Evolutionary conservation across 2,888 invertebrate genomes (phyloP), one percentile per base, ranked within the genome.

Genomic region (Mythimna impura): DNA sequence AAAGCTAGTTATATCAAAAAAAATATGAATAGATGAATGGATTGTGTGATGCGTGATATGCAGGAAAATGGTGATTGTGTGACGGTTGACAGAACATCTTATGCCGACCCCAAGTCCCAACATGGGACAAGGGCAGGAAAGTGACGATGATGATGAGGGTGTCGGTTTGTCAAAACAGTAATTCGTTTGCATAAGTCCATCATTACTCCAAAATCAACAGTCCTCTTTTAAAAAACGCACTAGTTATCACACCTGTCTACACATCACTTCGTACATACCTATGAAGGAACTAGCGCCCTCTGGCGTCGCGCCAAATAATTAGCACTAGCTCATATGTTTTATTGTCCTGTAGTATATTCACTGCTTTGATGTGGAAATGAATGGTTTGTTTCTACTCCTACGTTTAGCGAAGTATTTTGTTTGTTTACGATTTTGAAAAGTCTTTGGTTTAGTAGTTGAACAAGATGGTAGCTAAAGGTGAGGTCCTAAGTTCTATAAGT

Each of bases 241-340:
- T 12, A n/a, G 50, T n/a, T 64, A 76, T 58, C 57, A 20, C 47
- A 63, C 7, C 70, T 66, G 22, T 81, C 62, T n/a, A 14, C 57
- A 52, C 65, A 25, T 36, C 52, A 50, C 40, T 43, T 78, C 12
- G 7, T 50, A 52, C 34, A 55, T 40, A 55, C 17, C 52, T 30
- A 55, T 50, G 50, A 54, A 54, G n/a, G 34, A 54, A 54, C 58
- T 34, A 52, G 60, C 66, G 70, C 83, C 77, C 58, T 70, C 76
- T 88, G 87, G 87, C 88, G 54, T 20, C 12, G 10, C 47, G 88
- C 87, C 84, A 84, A 68, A 58, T 50, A 55, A 76, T 80, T 76
- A 76, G 54, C 60, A 80, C 70, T 66, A 75, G 67, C 66, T 55
- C 81, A 80, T 69, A 81, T 63, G 66, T 72, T 83, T 80, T 72